Conservation (phyloP, 1,140 invertebrate species). For the Polypedilum pembai region DNA sequence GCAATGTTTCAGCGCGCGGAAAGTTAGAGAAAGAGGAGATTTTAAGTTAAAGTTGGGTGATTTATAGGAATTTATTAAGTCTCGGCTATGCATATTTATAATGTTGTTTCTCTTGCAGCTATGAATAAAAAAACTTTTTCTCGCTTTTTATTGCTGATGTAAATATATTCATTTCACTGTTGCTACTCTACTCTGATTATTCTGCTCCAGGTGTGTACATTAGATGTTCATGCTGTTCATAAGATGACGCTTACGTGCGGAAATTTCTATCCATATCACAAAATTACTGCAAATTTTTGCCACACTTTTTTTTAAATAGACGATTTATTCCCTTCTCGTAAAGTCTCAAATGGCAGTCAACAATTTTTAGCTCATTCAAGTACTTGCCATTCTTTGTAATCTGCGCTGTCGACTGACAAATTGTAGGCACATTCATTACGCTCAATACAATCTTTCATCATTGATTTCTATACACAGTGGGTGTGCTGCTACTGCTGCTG, state of each 20-base stretch:
- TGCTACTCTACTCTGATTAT: no score
- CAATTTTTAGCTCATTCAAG: no score
- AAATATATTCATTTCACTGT: neutral
- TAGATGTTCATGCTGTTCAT: no score
- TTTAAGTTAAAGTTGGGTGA: neutral
- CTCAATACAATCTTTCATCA: neutral
- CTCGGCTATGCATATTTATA: neutral
- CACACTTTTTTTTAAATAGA: no score
- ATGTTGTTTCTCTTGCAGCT: neutral
- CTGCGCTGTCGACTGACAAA: neutral
- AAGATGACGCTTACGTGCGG: no score
- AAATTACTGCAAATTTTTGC: no score
- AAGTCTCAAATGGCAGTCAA: no score
- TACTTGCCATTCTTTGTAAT: no score
- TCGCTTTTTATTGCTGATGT: neutral
- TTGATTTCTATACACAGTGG: neutral
- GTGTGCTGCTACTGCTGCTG: neutral
- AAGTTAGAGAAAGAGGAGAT: neutral
- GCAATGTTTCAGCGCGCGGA: neutral
- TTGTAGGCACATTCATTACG: conserved; percentile 3
- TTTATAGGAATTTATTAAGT: neutral
- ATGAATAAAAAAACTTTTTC: neutral
- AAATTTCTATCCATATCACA: no score
- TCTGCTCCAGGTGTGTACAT: no score
- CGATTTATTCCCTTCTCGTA: no score